Evolutionary conservation across 2,888 invertebrate species (phyloP).

Genomic region (Antheraea yamamai): DNA sequence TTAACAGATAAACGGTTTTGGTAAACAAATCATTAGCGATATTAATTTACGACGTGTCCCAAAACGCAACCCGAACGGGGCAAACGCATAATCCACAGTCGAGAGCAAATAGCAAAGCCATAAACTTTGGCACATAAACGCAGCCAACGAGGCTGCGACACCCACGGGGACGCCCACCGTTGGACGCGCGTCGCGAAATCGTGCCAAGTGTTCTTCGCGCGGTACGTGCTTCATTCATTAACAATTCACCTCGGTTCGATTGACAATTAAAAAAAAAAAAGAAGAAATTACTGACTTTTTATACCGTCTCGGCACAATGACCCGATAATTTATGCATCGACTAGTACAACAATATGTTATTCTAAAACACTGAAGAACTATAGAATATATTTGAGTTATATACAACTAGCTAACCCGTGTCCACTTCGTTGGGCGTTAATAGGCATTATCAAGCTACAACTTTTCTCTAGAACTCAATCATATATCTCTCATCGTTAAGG

Average conservation of each 20-base stretch:
- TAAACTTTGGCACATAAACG: slow-evolving; percentile 22
- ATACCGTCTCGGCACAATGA: not conserved
- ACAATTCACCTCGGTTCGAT: slow-evolving; percentile 16
- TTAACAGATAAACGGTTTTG: not conserved
- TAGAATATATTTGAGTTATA: too few relatives aligned
- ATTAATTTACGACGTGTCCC: slow-evolving; percentile 18
- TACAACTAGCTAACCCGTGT: too few relatives aligned
- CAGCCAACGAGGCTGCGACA: slow-evolving; percentile 30
- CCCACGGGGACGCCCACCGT: slow-evolving; percentile 31
- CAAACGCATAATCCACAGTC: slow-evolving; percentile 10
- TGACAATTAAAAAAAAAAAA: slow-evolving; percentile 14
- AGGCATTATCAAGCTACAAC: too few relatives aligned
- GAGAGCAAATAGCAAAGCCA: slow-evolving; percentile 16
- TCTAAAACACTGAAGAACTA: too few relatives aligned
- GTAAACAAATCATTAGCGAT: not conserved
- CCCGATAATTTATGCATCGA: too few relatives aligned
- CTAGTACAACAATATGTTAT: too few relatives aligned
- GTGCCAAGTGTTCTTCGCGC: slow-evolving; percentile 30
- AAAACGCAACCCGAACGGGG: slow-evolving; percentile 14
- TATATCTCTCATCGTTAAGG: too few relatives aligned
- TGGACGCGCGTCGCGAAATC: not conserved
- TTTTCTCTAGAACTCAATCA: too few relatives aligned
- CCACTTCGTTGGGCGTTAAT: too few relatives aligned
- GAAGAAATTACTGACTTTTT: slow-evolving; percentile 15
- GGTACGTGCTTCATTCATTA: slow-evolving; percentile 20